Evolutionary conservation across 2,797 vertebrate species (phyloP).

Genomic region (Dendrocincla fuliginosa): DNA sequence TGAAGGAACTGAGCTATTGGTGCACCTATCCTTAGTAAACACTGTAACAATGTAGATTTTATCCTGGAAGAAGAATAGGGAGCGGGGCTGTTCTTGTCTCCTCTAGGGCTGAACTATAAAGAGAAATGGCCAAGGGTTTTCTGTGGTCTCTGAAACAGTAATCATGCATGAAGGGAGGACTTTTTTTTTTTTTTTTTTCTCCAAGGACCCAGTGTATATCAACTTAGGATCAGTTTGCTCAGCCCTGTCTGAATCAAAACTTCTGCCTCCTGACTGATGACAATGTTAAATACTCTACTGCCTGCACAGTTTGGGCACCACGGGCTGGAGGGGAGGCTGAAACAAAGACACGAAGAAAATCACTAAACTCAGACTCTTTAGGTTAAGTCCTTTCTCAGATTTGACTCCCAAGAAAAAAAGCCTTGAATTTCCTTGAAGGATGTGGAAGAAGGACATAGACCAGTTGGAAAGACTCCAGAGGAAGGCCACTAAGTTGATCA

Average conservation of each 20-base stretch:
- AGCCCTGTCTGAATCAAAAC: not conserved
- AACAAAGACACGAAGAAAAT: not conserved
- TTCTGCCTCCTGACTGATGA: not conserved
- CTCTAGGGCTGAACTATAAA: not conserved
- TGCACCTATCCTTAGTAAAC: not conserved
- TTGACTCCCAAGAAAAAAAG: not conserved
- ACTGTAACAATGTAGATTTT: not conserved
- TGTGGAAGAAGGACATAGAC: not conserved
- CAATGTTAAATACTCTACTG: not conserved
- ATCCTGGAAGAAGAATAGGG: not conserved
- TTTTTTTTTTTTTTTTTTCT: not conserved
- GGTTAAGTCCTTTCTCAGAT: not conserved
- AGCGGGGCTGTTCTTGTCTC: not conserved
- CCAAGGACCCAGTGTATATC: not conserved
- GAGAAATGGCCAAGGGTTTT: not conserved
- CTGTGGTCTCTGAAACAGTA: not conserved
- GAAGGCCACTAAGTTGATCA: not conserved
- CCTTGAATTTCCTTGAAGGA: not conserved
- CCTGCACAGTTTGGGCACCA: not conserved
- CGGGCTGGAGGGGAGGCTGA: not conserved
- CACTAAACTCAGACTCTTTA: not conserved
- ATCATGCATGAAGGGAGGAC: not conserved
- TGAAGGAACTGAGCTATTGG: not conserved
- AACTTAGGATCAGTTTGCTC: not conserved
- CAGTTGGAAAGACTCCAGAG: rapidly evolving